phyloP scores from a whole-genome alignment of 2,113 vertebrate genomes.

The Daphoenositta chrysoptera region DNA sequence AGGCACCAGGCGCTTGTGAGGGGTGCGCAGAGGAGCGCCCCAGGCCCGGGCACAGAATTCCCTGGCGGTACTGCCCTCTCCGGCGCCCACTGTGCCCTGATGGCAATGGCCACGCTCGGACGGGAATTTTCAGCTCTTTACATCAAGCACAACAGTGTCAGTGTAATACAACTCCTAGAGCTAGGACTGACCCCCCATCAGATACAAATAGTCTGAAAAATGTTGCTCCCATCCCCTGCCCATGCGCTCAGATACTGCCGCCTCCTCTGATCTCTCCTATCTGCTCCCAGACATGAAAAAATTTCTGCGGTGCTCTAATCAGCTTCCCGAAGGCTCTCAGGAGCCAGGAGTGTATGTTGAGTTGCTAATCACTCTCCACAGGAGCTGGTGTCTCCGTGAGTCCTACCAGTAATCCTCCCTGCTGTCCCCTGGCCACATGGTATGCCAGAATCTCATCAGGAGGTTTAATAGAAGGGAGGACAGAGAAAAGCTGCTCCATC shows the following conservation, averaged over 20 bases:
- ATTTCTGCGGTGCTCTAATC: background rate
- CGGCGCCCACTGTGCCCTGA: background rate
- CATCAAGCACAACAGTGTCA: background rate
- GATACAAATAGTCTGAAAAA: background rate
- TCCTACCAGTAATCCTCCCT: background rate
- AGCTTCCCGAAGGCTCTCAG: background rate
- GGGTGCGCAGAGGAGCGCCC: background rate
- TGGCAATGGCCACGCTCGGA: background rate
- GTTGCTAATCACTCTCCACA: background rate
- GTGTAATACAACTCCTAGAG: background rate
- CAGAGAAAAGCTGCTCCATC: background rate
- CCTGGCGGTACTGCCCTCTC: background rate
- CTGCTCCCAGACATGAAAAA: background rate
- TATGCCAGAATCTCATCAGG: background rate
- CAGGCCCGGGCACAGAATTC: accelerated
- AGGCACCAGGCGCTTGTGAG: background rate
- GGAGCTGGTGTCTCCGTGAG: background rate
- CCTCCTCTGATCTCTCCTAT: background rate
- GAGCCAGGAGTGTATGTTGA: background rate
- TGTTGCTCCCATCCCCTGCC: background rate
- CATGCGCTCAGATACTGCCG: accelerated
- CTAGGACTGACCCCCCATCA: background rate
- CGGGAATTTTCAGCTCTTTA: background rate
- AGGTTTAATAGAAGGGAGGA: background rate
- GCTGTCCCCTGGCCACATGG: background rate